phyloP scores from a whole-genome alignment of 2,888 invertebrate species.

The Antheraea assamensis region DNA sequence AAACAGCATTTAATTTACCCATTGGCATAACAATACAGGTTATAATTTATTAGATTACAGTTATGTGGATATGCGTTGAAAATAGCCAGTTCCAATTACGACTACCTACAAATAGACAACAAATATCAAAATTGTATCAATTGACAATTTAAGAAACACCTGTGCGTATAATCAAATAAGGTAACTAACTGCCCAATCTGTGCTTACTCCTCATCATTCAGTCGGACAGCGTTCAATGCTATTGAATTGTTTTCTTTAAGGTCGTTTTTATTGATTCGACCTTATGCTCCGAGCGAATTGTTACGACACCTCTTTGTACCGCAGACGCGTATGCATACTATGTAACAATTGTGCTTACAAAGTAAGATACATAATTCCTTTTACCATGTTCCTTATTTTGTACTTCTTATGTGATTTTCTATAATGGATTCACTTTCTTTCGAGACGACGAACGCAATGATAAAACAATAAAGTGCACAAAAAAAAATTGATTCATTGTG shows the following conservation, averaged over 20 bases:
- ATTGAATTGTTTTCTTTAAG: constrained; percentile 29
- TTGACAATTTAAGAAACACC: no score
- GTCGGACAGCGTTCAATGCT: constrained; percentile 18
- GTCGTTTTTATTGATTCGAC: constrained; percentile 34
- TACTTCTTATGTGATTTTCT: not conserved
- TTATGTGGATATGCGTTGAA: no score
- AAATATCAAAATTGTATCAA: no score
- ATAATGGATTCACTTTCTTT: not conserved
- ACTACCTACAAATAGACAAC: no score
- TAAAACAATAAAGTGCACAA: not conserved
- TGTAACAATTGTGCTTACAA: not conserved
- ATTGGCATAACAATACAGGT: no score
- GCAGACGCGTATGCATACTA: not conserved
- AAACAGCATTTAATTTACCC: no score
- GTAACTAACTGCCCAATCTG: not conserved
- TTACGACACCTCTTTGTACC: constrained; percentile 8
- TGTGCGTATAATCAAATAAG: no score
- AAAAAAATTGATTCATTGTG: no score
- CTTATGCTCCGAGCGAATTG: constrained; percentile 20
- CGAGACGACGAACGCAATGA: not conserved
- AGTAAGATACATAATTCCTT: not conserved
- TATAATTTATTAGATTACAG: no score
- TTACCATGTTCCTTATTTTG: not conserved
- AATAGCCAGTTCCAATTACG: no score
- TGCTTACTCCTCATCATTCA: constrained; percentile 13